Evolutionary conservation across 2,888 invertebrate species (phyloP).

Genomic region (Diarsia rubi): DNA sequence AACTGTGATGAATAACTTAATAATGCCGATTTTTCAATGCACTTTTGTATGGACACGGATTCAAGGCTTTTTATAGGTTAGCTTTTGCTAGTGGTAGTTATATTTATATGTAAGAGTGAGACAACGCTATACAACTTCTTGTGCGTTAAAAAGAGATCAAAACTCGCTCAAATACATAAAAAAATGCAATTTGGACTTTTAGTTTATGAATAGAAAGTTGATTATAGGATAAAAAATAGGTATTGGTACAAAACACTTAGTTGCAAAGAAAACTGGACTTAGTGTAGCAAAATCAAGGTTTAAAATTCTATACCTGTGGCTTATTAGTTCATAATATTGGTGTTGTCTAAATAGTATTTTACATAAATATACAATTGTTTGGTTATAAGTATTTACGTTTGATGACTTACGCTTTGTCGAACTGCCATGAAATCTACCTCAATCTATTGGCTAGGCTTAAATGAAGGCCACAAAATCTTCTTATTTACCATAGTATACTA

Average conservation of each 20-base stretch:
- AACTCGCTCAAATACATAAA: background rate
- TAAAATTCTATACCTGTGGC: constrained; percentile 29
- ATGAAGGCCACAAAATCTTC: background rate
- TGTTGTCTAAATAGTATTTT: constrained; percentile 41
- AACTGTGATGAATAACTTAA: constrained; percentile 70
- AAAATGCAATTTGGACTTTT: constrained; percentile 12
- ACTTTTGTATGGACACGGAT: constrained; percentile 36
- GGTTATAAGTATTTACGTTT: background rate
- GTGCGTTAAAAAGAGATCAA: background rate
- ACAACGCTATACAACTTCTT: background rate
- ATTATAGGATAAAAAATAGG: constrained; percentile 7
- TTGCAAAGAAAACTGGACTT: constrained; percentile 35
- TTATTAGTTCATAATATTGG: constrained; percentile 35
- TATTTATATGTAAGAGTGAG: background rate
- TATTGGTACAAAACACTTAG: background rate
- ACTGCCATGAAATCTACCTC: constrained; percentile 48
- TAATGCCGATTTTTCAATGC: constrained; percentile 47
- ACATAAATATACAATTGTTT: constrained; percentile 26
- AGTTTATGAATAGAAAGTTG: background rate
- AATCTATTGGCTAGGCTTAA: constrained; percentile 4
- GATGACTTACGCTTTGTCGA: background rate
- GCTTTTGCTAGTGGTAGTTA: background rate
- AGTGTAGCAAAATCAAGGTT: constrained; percentile 3
- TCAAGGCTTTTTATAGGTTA: constrained; percentile 34
- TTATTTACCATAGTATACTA: background rate